Conservation (phyloP, 2,113 vertebrate species). For the Tapirus terrestris region DNA sequence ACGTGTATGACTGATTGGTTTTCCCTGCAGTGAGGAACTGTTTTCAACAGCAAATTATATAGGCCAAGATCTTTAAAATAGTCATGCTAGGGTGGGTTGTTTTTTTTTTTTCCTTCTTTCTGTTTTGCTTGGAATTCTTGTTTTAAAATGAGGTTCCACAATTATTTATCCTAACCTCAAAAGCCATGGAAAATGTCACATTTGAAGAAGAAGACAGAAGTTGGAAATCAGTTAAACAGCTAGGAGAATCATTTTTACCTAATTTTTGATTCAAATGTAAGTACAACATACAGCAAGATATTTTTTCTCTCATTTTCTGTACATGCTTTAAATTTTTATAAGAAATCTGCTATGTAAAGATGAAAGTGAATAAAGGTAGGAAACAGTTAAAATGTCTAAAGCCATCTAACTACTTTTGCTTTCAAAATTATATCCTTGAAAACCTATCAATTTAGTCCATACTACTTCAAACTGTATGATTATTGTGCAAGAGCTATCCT, state of each 20-base stretch:
- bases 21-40: background rate
- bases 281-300: slow-evolving; percentile 58
- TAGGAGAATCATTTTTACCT: slow-evolving; percentile 65
- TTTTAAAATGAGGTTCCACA: slow-evolving; percentile 65
- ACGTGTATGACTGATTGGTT: background rate
- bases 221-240: slow-evolving; percentile 75
- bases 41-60: slow-evolving; percentile 33
- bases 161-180: slow-evolving; percentile 60
- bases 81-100: background rate
- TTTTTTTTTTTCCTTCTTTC: background rate
- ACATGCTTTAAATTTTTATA: slow-evolving; percentile 76
- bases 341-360: slow-evolving; percentile 67
- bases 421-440: slow-evolving; percentile 44
- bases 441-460: background rate
- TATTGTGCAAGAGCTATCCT: background rate
- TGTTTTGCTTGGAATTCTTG: slow-evolving; percentile 45
- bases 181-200: slow-evolving; percentile 70
- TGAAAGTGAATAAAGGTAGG: slow-evolving; percentile 26
- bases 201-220: slow-evolving; percentile 61
- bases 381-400: slow-evolving; percentile 72
- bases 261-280: slow-evolving; percentile 63
- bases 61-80: slow-evolving; percentile 57
- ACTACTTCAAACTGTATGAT: background rate
- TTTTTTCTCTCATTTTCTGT: slow-evolving; percentile 65
- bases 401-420: slow-evolving; percentile 56